These are phyloP conservation scores for Lochmaea capreae DNA, from an alignment of 2,888 invertebrate species.

Conservation along the genomic window DNA sequence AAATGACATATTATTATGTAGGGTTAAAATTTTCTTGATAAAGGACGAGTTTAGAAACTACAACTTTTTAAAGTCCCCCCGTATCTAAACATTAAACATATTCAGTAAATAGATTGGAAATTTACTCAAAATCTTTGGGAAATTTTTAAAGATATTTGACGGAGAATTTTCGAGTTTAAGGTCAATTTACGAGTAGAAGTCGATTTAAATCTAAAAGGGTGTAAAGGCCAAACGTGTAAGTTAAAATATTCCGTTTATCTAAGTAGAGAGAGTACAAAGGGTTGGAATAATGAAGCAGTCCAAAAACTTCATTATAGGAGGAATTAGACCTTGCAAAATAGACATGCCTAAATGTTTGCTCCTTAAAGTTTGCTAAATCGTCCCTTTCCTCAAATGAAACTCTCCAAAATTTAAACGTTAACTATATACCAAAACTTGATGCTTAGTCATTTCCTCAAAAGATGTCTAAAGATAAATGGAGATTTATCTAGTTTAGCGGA, in stretches of 20 bases:
- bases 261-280: conserved; percentile 22
- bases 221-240: conserved; percentile 17
- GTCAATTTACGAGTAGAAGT: not conserved
- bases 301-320: conserved; percentile 17
- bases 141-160: not conserved
- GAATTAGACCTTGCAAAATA: conserved; percentile 12
- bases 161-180: not conserved
- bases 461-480: not conserved
- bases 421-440: not conserved
- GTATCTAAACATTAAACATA: no score
- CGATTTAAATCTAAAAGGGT: conserved; percentile 10
- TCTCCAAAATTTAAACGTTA: conserved; percentile 3
- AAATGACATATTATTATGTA: no score
- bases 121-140: not conserved
- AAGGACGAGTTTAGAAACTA: no score
- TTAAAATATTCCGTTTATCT: conserved; percentile 30
- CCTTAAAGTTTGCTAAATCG: conserved; percentile 21
- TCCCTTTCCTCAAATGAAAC: conserved; percentile 9
- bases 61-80: no score
- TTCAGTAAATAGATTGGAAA: not conserved
- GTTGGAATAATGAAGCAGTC: conserved; percentile 24
- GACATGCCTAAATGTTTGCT: conserved; percentile 13
- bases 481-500: not conserved
- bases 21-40: no score
- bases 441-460: conserved; percentile 1